Percentiles rank a stretch among this genome's conserved stretches.
These are phyloP conservation scores for Perithous albicinctus DNA, from an alignment of 2,888 invertebrate genomes.

Conservation along the genomic window DNA sequence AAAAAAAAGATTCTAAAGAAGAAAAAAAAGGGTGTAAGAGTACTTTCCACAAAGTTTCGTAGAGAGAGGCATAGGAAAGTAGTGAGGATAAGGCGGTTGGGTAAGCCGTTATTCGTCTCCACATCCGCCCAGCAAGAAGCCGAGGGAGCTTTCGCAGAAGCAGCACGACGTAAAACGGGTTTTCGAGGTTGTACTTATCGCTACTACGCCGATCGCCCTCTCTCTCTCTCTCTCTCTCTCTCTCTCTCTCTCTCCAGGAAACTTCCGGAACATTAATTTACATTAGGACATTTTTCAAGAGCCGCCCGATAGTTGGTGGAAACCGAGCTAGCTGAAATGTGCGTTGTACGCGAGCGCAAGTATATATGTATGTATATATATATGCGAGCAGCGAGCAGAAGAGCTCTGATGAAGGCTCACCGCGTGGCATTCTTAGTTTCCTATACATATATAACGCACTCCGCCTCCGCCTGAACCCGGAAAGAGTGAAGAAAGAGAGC, in stretches of 20 bases:
- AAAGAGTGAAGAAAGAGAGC: slow-evolving; percentile 43
- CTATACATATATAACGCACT: slow-evolving; percentile 24
- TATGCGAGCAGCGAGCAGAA: slow-evolving; percentile 34
- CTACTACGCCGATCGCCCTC: slow-evolving; percentile 71
- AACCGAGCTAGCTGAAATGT: slow-evolving; percentile 55
- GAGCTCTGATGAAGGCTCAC: slow-evolving; percentile 49
- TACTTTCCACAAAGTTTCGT: slow-evolving; percentile 49
- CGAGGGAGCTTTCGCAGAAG: slow-evolving; percentile 36
- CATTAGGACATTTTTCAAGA: slow-evolving; percentile 81
- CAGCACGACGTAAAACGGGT: slow-evolving; percentile 56
- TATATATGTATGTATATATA: slow-evolving; percentile 12
- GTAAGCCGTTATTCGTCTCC: slow-evolving; percentile 54
- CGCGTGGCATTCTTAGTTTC: slow-evolving; percentile 34
- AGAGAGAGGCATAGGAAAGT: slow-evolving; percentile 15
- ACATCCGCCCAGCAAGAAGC: slow-evolving; percentile 28
- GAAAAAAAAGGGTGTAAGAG: slow-evolving; percentile 7
- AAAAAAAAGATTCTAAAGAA: slow-evolving; percentile 1
- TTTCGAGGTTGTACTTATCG: slow-evolving; percentile 60
- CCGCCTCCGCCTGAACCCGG: slow-evolving; percentile 24
- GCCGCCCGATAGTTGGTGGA: slow-evolving; percentile 64
- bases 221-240: too few species aligned
- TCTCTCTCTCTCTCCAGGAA: slow-evolving; percentile 72
- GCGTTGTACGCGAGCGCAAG: slow-evolving; percentile 24
- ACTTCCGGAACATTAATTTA: slow-evolving; percentile 81
- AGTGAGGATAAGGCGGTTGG: slow-evolving; percentile 50